Conservation (phyloP, 2,113 vertebrate species). For the Nycticebus coucang region DNA sequence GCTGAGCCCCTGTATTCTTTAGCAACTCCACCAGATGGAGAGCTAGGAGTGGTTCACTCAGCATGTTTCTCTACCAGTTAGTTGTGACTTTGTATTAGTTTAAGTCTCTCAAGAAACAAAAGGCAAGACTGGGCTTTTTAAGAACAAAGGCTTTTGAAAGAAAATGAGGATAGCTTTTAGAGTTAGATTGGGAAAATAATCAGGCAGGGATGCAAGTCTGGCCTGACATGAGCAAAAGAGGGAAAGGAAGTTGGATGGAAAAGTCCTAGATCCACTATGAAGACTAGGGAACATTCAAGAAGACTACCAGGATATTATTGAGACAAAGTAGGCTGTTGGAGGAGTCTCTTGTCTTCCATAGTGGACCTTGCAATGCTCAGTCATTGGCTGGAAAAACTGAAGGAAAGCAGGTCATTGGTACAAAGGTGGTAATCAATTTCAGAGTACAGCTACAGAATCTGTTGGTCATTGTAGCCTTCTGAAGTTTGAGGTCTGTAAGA, state of each 20-base stretch:
- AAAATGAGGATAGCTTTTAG: not conserved
- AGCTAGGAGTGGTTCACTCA: not conserved
- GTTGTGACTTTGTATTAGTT: not conserved
- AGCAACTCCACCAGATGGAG: not conserved
- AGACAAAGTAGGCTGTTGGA: not conserved
- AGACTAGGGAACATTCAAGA: not conserved
- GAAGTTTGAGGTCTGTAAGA: not conserved
- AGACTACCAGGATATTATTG: not conserved
- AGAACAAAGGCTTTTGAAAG: not conserved
- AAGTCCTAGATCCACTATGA: accelerated
- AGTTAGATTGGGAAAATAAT: not conserved
- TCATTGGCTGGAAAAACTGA: not conserved
- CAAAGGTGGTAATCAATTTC: not conserved
- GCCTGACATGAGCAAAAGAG: not conserved
- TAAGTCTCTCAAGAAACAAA: not conserved
- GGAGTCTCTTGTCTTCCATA: not conserved
- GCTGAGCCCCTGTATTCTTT: not conserved
- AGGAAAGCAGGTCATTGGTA: not conserved
- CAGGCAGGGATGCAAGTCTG: not conserved
- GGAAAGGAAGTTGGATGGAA: not conserved
- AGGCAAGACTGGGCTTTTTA: not conserved
- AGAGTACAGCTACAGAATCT: not conserved
- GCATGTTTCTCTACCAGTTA: not conserved
- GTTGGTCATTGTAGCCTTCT: not conserved
- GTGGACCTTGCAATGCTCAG: accelerated